A percentile compares a stretch with the other conserved stretches of the same genome.
phyloP scores from a whole-genome alignment of 2,888 invertebrate genomes.

The Encarsia formosa region DNA sequence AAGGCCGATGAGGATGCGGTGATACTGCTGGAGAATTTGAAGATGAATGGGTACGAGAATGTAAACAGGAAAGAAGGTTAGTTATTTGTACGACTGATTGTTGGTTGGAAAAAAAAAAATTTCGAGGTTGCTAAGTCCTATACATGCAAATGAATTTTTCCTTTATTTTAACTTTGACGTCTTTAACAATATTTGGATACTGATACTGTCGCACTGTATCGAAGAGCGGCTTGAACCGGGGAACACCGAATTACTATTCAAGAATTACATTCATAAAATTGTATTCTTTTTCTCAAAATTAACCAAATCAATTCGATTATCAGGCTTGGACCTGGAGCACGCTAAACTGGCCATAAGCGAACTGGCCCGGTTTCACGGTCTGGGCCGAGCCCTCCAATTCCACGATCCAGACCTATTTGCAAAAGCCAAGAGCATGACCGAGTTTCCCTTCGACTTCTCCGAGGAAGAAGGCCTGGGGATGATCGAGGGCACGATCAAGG shows the following conservation, averaged over 20 bases:
- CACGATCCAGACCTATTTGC: constrained; percentile 42
- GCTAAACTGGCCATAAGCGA: constrained; percentile 52
- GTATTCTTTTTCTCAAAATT: too few species aligned
- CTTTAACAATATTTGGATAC: too few species aligned
- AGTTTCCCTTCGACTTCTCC: constrained; percentile 6
- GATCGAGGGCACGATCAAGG: constrained; percentile 31
- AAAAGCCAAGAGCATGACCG: constrained; percentile 41
- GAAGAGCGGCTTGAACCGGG: too few species aligned
- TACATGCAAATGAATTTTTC: too few species aligned
- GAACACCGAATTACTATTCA: too few species aligned
- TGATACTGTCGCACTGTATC: too few species aligned
- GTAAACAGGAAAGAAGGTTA: constrained; percentile 1
- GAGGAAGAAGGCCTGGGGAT: constrained; percentile 32
- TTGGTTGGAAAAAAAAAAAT: too few species aligned
- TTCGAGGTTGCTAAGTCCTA: too few species aligned
- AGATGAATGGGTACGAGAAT: background rate
- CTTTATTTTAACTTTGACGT: too few species aligned
- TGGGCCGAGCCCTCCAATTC: constrained; percentile 56
- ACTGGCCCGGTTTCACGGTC: constrained; percentile 58
- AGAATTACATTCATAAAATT: too few species aligned
- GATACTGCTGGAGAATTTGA: constrained; percentile 34
- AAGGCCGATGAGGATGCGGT: constrained; percentile 58
- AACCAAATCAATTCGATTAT: too few species aligned
- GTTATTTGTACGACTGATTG: too few species aligned
- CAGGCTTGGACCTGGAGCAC: constrained; percentile 53